Percentiles rank a stretch among this genome's conserved stretches.
Conservation (phyloP, 2,113 vertebrate species). For the Gopherus flavomarginatus region DNA sequence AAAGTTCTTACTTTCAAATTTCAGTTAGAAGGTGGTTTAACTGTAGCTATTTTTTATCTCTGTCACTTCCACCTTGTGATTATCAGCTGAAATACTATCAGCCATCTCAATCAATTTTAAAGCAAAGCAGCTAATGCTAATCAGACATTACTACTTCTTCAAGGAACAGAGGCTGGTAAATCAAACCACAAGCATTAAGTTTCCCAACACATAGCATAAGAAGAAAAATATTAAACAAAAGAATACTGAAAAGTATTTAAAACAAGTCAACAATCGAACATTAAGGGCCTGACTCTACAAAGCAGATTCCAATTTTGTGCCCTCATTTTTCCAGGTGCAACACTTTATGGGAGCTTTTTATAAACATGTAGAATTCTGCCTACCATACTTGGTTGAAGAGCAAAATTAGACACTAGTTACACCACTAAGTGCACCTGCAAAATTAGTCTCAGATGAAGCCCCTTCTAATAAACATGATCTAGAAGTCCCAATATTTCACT, state of each 20-base stretch:
- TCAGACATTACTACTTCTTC: slow-evolving; percentile 16
- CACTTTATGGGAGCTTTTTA: neutral
- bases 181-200: slow-evolving; percentile 20
- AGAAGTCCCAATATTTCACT: neutral
- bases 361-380: neutral
- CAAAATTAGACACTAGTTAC: neutral
- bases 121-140: slow-evolving; percentile 44
- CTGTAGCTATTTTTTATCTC: slow-evolving; percentile 38
- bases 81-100: slow-evolving; percentile 62
- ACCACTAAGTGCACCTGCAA: neutral
- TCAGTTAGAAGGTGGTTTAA: neutral
- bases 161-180: slow-evolving; percentile 2
- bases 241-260: neutral
- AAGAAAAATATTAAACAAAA: neutral
- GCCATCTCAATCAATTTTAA: slow-evolving; percentile 53
- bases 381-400: neutral
- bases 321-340: neutral
- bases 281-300: neutral
- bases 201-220: slow-evolving; percentile 1
- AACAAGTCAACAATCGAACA: neutral
- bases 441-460: neutral
- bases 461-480: neutral
- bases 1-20: slow-evolving; percentile 43
- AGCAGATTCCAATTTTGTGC: neutral
- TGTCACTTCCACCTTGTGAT: slow-evolving; percentile 38